Evolutionary conservation across 2,113 vertebrate species (phyloP).

Genomic region (mouse (Mus musculus)): DNA sequence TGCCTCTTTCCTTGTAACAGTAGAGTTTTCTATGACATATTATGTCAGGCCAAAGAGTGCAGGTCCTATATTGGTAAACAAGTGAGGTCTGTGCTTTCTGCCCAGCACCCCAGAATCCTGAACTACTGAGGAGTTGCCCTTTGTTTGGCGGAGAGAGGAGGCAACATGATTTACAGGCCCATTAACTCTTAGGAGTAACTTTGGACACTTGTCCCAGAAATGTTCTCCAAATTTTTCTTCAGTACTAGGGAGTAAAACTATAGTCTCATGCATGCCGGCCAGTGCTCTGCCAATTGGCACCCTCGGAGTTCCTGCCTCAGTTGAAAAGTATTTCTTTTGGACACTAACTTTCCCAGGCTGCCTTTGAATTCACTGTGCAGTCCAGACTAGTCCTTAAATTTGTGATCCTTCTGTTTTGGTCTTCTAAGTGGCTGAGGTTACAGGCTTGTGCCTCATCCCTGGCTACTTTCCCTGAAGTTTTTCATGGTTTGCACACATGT

Average conservation of each 20-base stretch:
- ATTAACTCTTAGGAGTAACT: conserved; percentile 21
- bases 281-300: not conserved
- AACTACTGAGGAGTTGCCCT: conserved; percentile 41
- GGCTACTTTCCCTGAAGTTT: conserved; percentile 8
- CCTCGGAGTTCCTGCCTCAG: no score
- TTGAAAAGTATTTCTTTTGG: not conserved
- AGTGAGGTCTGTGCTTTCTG: not conserved
- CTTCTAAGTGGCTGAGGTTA: not conserved
- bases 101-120: not conserved
- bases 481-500: not conserved
- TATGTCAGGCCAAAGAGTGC: conserved; percentile 7
- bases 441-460: not conserved
- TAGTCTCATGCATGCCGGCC: not conserved
- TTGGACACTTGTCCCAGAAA: not conserved
- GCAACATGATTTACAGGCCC: conserved; percentile 41
- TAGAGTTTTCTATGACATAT: conserved; percentile 29
- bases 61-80: not conserved
- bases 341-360: not conserved
- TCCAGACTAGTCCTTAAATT: no score
- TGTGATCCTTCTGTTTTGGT: not conserved
- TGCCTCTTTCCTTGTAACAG: conserved; percentile 53
- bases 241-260: not conserved
- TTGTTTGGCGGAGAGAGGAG: conserved; percentile 35
- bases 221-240: not conserved
- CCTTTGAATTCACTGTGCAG: not conserved